Base-by-base conservation (phyloP, 2,797 vertebrate species). In the Rhinatrema bivittatum region DNA sequence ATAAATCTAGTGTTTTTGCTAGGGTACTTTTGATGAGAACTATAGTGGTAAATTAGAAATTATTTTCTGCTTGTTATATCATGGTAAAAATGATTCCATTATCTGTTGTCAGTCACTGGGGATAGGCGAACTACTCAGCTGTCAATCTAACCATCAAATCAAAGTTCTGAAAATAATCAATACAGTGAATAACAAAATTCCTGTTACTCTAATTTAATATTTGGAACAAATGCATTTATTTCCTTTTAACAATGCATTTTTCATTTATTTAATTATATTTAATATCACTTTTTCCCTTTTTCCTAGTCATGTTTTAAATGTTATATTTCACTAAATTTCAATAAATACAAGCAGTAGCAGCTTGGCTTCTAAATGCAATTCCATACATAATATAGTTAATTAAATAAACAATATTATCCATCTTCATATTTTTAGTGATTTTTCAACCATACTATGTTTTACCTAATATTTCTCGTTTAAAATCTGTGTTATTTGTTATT, bases 21-120 rank as follows among this genome's bases (percentile, higher is more conserved):
- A 60, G 81, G 77, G 81, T 83, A 70, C 85, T 86, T 91, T 84
- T 90, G 90, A 91, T 88, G 89, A 90, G 71, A 73, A 76, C 65
- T 61, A 64, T 29, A 67, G 86, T 73, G 79, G 85, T 87, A 88
- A 90, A 88, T 91, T 88, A 90, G 85, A 91, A 87, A 90, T 85
- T 84, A 86, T 85, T 88, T 85, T 76, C 71, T 78, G 83, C 84
- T n/a, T 81, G 82, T 85, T 88, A 72, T 78, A 81, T 79, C 59
- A 75, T 59, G 72, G 82, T 78, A 82, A 85, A 88, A 79, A 86
- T 85, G 85, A 87, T 85, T 79, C 82, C 78, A 87, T 91, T 86
- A 87, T 81, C 74, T 82, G 63, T 77, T 75, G 85, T 87, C 88
- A 88, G 74, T 91, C 87, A 90, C 74, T 43, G 39, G 67, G 76